These are phyloP conservation scores for Aquatica leii DNA, from an alignment of 2,888 invertebrate species.

Conservation along the genomic window DNA sequence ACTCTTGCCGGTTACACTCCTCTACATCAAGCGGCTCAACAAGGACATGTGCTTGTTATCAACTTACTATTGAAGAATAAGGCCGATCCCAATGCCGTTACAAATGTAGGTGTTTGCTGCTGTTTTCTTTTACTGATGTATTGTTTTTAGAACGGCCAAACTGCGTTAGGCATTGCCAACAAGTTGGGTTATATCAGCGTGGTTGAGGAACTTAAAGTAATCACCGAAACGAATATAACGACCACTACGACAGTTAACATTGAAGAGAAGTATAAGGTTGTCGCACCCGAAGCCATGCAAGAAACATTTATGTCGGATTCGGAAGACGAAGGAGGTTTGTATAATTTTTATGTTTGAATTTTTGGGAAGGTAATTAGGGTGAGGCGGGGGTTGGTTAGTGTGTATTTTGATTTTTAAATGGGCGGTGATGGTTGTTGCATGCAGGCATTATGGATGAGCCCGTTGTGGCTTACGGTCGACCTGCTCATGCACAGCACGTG, in stretches of 20 bases:
- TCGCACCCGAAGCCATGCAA: constrained; percentile 98
- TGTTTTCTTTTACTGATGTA: too few relatives aligned
- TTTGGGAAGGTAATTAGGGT: constrained; percentile 15
- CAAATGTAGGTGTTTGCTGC: constrained; percentile 87
- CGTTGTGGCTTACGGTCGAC: constrained; percentile 68
- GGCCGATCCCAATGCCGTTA: constrained; percentile 94
- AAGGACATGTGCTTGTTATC: constrained; percentile 96
- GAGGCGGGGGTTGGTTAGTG: constrained; percentile 20
- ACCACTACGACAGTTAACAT: constrained; percentile 66
- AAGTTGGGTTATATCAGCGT: constrained; percentile 98
- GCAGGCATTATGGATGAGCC: constrained; percentile 60
- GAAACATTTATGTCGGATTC: constrained; percentile 99
- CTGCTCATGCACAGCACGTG: constrained; percentile 80
- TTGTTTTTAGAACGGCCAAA: constrained; percentile 87
- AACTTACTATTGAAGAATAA: constrained; percentile 90
- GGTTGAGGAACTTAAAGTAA: constrained; percentile 93
- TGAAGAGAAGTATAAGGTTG: constrained; percentile 97
- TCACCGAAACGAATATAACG: constrained; percentile 76
- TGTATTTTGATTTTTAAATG: constrained; percentile 49
- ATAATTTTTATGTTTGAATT: constrained; percentile 32
- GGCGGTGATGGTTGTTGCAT: constrained; percentile 56
- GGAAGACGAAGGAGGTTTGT: constrained; percentile 96
- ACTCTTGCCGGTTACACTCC: constrained; percentile 90
- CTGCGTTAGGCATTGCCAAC: constrained; percentile 95
- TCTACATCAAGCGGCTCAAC: constrained; percentile 97